These are phyloP conservation scores for Yponomeuta cagnagella DNA, from an alignment of 2,888 invertebrate species.

Conservation along the genomic window DNA sequence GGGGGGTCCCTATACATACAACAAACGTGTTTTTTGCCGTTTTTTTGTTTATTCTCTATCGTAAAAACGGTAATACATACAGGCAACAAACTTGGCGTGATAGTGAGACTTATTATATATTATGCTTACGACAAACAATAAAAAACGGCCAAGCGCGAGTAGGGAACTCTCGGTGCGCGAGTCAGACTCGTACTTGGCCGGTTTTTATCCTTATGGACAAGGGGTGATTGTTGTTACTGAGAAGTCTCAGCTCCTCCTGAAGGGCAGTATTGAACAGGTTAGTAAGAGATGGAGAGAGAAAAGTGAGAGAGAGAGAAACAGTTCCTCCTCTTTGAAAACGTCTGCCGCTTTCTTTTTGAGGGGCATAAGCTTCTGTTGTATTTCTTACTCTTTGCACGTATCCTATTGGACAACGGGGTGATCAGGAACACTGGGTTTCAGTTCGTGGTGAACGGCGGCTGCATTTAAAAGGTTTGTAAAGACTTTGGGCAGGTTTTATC, in stretches of 20 bases:
- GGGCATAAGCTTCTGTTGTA: constrained; percentile 91
- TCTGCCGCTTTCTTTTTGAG: constrained; percentile 93
- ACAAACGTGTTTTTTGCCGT: too few species aligned
- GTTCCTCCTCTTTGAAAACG: constrained; percentile 87
- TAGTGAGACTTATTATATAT: too few species aligned
- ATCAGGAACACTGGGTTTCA: constrained; percentile 82
- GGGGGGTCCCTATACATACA: too few species aligned
- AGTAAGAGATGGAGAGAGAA: background rate
- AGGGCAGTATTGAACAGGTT: constrained; percentile 79
- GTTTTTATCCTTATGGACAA: constrained; percentile 79
- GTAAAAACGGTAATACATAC: too few species aligned
- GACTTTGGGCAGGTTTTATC: too few species aligned
- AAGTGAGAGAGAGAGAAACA: too few species aligned
- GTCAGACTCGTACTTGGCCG: too few species aligned
- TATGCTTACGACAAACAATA: too few species aligned
- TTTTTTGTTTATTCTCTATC: too few species aligned
- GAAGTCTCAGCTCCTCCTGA: constrained; percentile 87
- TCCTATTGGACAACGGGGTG: constrained; percentile 76
- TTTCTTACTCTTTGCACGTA: constrained; percentile 82
- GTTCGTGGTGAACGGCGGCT: constrained; percentile 85
- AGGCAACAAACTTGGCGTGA: too few species aligned
- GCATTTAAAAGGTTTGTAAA: constrained; percentile 50
- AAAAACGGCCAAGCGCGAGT: too few species aligned
- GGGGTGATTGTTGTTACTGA: constrained; percentile 68
- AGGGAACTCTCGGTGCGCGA: too few species aligned